phyloP scores from a whole-genome alignment of 2,113 vertebrate genomes.

The Orthochromis indermauri region DNA sequence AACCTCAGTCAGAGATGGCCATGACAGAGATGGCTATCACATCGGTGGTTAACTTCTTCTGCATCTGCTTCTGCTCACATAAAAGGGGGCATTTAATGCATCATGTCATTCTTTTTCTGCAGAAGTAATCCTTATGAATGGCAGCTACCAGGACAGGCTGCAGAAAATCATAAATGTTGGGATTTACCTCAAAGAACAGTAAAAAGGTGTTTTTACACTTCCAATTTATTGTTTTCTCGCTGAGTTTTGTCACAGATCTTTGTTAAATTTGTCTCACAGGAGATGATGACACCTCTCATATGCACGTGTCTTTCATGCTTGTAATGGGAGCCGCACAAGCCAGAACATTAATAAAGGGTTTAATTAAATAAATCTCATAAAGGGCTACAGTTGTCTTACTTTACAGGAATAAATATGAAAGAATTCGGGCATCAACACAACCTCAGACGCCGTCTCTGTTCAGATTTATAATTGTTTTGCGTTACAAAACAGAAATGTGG shows the following conservation, averaged over 20 bases:
- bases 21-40: background rate
- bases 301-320: background rate
- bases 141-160: background rate
- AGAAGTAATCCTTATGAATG: background rate
- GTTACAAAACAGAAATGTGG: background rate
- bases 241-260: background rate
- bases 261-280: background rate
- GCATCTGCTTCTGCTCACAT: background rate
- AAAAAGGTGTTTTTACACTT: background rate
- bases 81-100: background rate
- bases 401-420: background rate
- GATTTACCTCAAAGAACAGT: background rate
- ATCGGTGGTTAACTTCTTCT: background rate
- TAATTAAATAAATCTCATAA: background rate
- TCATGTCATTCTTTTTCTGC: background rate
- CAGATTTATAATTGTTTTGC: background rate
- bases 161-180: background rate
- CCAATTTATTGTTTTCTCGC: fast-evolving
- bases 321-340: background rate
- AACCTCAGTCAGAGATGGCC: background rate
- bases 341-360: background rate
- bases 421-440: background rate
- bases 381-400: background rate
- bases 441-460: background rate
- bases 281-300: background rate